Conservation (phyloP, 2,797 vertebrate genomes). For the Tapirus indicus region DNA sequence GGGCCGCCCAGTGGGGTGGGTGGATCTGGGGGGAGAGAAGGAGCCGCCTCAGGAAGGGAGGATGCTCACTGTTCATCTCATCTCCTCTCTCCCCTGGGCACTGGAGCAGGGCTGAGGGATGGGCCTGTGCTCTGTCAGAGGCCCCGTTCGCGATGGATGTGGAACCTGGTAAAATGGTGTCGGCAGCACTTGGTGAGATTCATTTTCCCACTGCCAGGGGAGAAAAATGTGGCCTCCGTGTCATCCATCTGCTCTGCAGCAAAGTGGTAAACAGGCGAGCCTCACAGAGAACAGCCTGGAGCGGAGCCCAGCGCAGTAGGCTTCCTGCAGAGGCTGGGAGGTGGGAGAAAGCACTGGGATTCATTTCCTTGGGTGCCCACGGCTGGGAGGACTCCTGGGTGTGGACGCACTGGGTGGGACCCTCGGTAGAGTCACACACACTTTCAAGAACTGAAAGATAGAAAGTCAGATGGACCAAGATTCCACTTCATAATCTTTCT, state of each 20-base stretch:
- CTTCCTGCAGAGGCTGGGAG: not conserved
- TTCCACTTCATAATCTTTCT: not conserved
- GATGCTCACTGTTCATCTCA: not conserved
- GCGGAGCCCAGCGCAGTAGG: not conserved
- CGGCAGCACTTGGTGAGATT: slow-evolving; percentile 82
- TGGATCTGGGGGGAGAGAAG: not conserved
- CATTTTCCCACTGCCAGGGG: slow-evolving; percentile 75
- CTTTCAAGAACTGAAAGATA: not conserved
- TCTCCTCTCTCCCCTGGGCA: not conserved
- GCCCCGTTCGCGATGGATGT: slow-evolving; percentile 52
- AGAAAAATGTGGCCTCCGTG: slow-evolving; percentile 69
- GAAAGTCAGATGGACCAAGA: not conserved
- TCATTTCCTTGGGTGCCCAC: not conserved
- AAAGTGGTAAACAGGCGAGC: slow-evolving; percentile 66
- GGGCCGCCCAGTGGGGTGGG: rapidly evolving
- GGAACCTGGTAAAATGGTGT: slow-evolving; percentile 76
- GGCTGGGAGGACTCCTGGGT: not conserved
- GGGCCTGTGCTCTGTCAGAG: slow-evolving; percentile 65
- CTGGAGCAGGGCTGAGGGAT: not conserved
- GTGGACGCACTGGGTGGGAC: rapidly evolving
- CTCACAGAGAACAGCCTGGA: not conserved
- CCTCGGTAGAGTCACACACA: not conserved
- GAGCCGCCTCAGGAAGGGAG: not conserved
- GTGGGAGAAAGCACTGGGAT: not conserved
- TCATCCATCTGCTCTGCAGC: slow-evolving; percentile 78